Evolutionary conservation across 2,113 vertebrate genomes (phyloP), one percentile per base, ranked within the genome.

Genomic region (Nannospalax galili): DNA sequence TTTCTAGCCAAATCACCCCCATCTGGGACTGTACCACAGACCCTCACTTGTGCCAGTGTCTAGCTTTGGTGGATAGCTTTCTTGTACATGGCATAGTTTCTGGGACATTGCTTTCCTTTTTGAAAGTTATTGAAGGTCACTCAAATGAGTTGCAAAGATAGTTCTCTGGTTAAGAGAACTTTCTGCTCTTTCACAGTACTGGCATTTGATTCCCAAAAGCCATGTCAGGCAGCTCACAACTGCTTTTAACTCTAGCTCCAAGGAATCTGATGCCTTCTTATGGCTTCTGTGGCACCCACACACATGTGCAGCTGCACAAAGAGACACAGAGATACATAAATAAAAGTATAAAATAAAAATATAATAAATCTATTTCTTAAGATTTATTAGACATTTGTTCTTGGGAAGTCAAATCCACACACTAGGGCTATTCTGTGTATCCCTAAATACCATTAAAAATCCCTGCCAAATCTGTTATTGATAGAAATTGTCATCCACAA

Each of bases 371-470:
- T 75, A 75, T 73, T 20, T 74, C n/a, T 73, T 73, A 75, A 45
- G 40, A 26, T 15, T 81, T n/a, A 62, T 81, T 28, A 96, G 30
- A 20, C 52, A 64, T 91, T 77, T 89, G 17, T 17, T 19, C 37
- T 72, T 48, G 16, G 58, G 52, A 91, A 48, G 22, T 32, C 28
- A 37, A n/a, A 80, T 80, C 17, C 24, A 93, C 52, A 86, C 3
- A 3, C 37, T n/a, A 8, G 16, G 17, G 26, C 15, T 87, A 45
- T 15, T 67, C 19, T 19, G n/a, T 52, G 2, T 15, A 67, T 28
- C 45, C 15, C 30, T n/a, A 42, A 89, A 48, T 52, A 82, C 70
- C 24, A 58, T 84, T 74, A 73, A 92, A 88, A 82, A 60, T 78
- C 10, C 4, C 45, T 67, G 1, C 75, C 64, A 52, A 73, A 92